Conservation (phyloP, 2,113 vertebrate genomes). For the Zeus faber region DNA sequence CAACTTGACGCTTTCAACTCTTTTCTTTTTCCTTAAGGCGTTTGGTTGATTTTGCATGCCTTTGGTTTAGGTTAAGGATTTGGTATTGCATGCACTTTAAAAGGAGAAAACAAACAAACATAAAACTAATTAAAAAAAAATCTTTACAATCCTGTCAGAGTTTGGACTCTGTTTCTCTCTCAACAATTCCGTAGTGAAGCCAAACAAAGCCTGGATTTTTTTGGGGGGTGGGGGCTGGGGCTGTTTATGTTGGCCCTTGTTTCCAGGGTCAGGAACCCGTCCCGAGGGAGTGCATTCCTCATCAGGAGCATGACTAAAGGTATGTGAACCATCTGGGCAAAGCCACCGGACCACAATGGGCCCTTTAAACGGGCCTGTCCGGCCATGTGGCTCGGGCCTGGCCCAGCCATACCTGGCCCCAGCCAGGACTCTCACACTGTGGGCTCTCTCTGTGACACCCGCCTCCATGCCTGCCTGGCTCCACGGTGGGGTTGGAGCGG, state of each 20-base stretch:
- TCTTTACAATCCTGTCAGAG: conserved; percentile 57
- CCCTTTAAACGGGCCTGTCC: conserved; percentile 58
- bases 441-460: conserved; percentile 28
- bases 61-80: conserved; percentile 51
- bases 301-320: conserved; percentile 72
- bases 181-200: too few relatives aligned
- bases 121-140: conserved; percentile 34
- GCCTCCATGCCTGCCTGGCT: conserved; percentile 5
- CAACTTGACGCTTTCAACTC: background rate
- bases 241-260: conserved; percentile 80
- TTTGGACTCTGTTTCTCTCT: conserved; percentile 14
- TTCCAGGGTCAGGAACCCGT: conserved; percentile 74
- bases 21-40: conserved; percentile 9
- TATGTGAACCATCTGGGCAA: conserved; percentile 84
- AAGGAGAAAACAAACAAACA: too few relatives aligned
- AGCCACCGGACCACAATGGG: conserved; percentile 70
- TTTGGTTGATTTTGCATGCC: conserved; percentile 48
- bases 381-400: background rate
- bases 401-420: background rate
- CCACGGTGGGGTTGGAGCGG: background rate
- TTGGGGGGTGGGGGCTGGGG: conserved; percentile 4
- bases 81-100: conserved; percentile 63
- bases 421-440: conserved; percentile 26
- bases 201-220: too few relatives aligned
- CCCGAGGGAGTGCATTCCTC: conserved; percentile 79